Evolutionary conservation across 2,113 vertebrate species (phyloP).

Genomic region (Lipotes vexillifer): DNA sequence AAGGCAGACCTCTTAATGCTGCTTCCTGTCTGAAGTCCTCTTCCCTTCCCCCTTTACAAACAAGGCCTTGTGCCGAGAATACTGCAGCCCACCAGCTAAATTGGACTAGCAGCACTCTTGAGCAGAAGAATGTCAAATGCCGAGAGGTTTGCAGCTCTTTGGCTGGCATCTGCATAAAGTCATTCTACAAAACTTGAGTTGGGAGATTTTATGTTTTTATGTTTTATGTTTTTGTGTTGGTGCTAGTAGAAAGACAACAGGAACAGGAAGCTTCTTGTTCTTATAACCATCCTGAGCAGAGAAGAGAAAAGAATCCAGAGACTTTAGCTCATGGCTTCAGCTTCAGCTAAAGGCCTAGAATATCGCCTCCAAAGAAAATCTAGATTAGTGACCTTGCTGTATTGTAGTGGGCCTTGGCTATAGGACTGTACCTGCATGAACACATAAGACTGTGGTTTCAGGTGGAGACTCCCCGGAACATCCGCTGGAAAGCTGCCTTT

Average conservation of each 20-base stretch:
- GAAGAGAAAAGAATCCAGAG: neutral
- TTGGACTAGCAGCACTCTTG: neutral
- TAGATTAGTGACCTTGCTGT: neutral
- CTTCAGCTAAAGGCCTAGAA: neutral
- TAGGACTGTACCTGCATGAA: neutral
- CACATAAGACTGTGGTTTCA: neutral
- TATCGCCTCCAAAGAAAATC: neutral
- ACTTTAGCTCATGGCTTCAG: neutral
- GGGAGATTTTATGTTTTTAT: neutral
- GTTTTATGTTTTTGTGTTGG: neutral
- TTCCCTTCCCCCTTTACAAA: neutral
- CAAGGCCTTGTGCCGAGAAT: constrained; percentile 12
- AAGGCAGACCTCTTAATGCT: neutral
- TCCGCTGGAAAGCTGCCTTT: neutral
- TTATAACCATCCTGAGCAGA: neutral
- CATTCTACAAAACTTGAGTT: neutral
- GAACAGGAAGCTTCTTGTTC: neutral
- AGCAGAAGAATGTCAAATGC: neutral
- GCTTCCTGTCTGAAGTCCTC: neutral
- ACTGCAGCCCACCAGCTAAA: neutral
- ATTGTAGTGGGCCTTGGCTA: neutral
- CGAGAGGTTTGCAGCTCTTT: neutral
- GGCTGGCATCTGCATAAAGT: neutral
- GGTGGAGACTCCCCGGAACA: neutral
- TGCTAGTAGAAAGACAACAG: neutral